Evolutionary conservation across 2,888 invertebrate species (phyloP), one percentile per base, ranked within the genome.

Genomic region (Drosophila niveifrons): DNA sequence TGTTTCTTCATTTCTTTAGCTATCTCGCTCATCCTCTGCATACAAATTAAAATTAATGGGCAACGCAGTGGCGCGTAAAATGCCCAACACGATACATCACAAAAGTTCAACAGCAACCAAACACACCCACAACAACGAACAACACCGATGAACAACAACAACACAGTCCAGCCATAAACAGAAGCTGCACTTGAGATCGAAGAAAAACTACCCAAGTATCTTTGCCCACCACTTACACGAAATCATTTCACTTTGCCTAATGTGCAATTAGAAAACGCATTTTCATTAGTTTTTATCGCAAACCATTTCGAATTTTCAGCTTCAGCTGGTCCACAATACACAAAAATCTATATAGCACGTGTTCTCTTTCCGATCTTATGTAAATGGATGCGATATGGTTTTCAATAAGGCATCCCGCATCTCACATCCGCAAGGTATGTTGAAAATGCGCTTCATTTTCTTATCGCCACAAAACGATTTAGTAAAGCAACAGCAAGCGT

Each of bases 1-100:
- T n/a, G n/a, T n/a, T n/a, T n/a, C n/a, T n/a, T 43, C 6, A 13
- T 29, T 55, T 51, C 36, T 48, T 65, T 66, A 55, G 36, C 13
- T 18, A 28, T 57, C 50, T 43, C 65, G 41, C 50, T 10, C 15
- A 15, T 29, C 23, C 56, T 29, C 52, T 69, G 61, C 48, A 56
- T 79, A 81, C 82, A 88, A 90, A 90, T 90, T 91, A 89, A 89
- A 91, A 88, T 90, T 90, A 90, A 91, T 90, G 89, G 76, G 62
- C 69, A 69, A 59, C 69, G 72, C 86, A 87, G 88, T 82, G 89
- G 82, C 72, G 86, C 86, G 85, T 89, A 89, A 85, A 85, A 71
- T 64, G 68, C 69, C 67, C 57, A 71, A 67, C 85, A 70, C 84
- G 81, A 74, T 77, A 80, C 68, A 83, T 69, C 64, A 72, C 61